A percentile compares a stretch with the other conserved stretches of the same genome.
phyloP scores from a whole-genome alignment of 2,113 vertebrate genomes.

The Neolamprologus modestus region DNA sequence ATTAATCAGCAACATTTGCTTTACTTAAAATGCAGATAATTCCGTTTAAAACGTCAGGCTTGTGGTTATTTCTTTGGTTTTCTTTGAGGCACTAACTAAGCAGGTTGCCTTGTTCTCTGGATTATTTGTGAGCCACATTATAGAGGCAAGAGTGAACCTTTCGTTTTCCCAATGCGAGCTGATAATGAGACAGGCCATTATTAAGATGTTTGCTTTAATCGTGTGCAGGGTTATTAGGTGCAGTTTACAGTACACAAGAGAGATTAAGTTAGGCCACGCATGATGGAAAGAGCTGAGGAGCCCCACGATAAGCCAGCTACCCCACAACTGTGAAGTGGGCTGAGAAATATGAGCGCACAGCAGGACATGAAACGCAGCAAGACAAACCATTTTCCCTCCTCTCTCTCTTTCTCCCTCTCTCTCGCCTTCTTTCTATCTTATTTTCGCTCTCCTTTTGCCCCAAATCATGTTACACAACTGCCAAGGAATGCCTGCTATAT shows the following conservation, averaged over 20 bases:
- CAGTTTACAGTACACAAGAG: constrained; percentile 55
- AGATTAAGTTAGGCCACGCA: constrained; percentile 53
- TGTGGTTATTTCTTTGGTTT: background rate
- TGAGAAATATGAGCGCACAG: constrained; percentile 45
- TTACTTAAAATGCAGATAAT: background rate
- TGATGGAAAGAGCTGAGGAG: constrained; percentile 30
- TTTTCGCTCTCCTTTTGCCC: background rate
- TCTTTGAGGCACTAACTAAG: background rate
- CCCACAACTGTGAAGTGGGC: constrained; percentile 22
- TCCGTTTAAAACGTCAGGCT: background rate
- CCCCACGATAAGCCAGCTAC: constrained; percentile 36
- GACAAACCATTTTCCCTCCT: constrained; percentile 7
- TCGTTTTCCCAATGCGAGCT: constrained; percentile 35
- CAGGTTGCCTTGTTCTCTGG: background rate
- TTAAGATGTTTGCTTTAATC: constrained; percentile 61
- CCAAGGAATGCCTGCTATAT: constrained; percentile 54
- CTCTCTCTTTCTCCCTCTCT: background rate
- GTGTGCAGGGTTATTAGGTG: constrained; percentile 53
- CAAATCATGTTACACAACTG: constrained; percentile 54
- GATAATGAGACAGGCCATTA: constrained; percentile 53
- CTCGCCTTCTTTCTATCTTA: background rate
- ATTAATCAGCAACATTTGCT: background rate
- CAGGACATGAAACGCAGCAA: constrained; percentile 29
- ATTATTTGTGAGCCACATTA: background rate
- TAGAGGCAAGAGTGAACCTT: background rate